phyloP scores from a whole-genome alignment of 1,140 invertebrate species.

The Aleiodes sp. region DNA sequence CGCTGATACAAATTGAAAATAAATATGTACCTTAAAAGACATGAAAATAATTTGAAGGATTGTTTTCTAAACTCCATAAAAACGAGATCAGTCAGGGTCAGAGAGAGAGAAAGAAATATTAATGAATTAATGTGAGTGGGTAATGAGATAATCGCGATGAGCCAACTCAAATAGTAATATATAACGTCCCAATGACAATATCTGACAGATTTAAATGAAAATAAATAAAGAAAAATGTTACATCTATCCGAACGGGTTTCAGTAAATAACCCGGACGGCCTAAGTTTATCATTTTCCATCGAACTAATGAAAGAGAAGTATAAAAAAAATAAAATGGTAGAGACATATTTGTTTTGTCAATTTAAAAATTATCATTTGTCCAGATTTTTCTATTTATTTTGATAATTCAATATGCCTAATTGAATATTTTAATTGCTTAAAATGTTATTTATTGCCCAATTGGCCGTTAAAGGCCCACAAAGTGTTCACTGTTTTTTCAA shows the following conservation, averaged over 20 bases:
- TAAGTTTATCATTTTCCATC: slow-evolving; percentile 38
- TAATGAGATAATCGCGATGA: slow-evolving; percentile 32
- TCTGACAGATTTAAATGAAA: slow-evolving; percentile 46
- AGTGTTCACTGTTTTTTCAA: slow-evolving; percentile 22
- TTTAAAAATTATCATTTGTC: slow-evolving; percentile 6
- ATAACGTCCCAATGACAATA: slow-evolving; percentile 64
- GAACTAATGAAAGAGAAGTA: too few relatives aligned
- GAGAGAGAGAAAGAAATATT: too few relatives aligned
- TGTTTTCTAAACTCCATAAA: neutral
- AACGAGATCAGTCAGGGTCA: neutral
- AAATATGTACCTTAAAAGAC: slow-evolving; percentile 11
- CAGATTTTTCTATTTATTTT: slow-evolving; percentile 23
- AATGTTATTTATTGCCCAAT: slow-evolving; percentile 18
- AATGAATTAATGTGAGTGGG: neutral
- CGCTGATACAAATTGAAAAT: neutral
- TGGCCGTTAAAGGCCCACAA: neutral
- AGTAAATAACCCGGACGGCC: slow-evolving; percentile 31
- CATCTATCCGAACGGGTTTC: slow-evolving; percentile 41
- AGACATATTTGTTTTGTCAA: slow-evolving; percentile 10
- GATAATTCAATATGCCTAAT: slow-evolving; percentile 10
- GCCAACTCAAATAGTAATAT: slow-evolving; percentile 52
- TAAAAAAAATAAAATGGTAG: slow-evolving; percentile 22
- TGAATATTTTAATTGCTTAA: slow-evolving; percentile 1
- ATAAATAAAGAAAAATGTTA: too few relatives aligned
- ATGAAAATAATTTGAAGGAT: neutral